Evolutionary conservation across 2,888 invertebrate species (phyloP).

Genomic region (Clanis bilineata): DNA sequence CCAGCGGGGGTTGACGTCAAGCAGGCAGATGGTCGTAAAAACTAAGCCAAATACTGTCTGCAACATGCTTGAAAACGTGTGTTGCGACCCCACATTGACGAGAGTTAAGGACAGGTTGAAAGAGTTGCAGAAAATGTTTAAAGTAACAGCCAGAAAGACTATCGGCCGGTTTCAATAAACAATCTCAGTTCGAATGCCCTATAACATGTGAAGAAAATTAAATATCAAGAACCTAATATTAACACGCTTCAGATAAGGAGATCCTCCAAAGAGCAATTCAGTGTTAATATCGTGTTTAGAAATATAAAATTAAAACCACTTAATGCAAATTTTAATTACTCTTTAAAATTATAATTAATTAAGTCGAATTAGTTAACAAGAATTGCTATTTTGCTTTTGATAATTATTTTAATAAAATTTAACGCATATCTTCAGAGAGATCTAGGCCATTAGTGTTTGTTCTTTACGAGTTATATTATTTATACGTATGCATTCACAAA

Average conservation of each 20-base stretch:
- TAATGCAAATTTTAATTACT: background rate
- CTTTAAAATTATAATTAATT: background rate
- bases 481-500: background rate
- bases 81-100: too few species aligned
- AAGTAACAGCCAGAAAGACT: too few species aligned
- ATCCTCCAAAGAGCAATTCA: background rate
- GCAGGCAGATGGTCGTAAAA: too few species aligned
- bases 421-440: background rate
- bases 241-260: background rate
- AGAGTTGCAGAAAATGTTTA: too few species aligned
- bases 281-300: background rate
- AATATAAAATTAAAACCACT: background rate
- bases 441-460: constrained; percentile 1
- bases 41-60: too few species aligned
- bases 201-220: too few species aligned
- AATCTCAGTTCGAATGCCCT: too few species aligned
- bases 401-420: background rate
- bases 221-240: background rate
- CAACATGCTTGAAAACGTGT: too few species aligned
- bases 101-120: too few species aligned
- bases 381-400: background rate
- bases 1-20: too few species aligned
- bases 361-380: constrained; percentile 5
- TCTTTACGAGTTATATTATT: background rate
- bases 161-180: too few species aligned